A percentile compares a stretch with the other conserved stretches of the same genome.
Conservation (phyloP, 1,140 invertebrate species). For the Octopus bimaculoides region DNA sequence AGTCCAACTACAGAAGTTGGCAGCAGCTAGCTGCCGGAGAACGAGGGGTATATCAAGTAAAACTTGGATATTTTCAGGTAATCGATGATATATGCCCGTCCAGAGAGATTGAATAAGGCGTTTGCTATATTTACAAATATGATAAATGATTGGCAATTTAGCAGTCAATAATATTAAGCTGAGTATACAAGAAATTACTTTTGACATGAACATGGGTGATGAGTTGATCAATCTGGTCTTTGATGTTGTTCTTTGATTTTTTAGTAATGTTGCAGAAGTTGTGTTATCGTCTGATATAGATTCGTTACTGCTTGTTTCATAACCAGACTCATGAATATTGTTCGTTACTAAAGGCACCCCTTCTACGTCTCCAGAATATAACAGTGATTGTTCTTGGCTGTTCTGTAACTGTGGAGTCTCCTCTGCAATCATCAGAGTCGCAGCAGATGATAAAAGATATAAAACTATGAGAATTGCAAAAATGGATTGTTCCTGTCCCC, state of each 20-base stretch:
- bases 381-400: neutral
- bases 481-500: constrained; percentile 49
- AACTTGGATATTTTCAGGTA: constrained; percentile 41
- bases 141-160: neutral
- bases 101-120: neutral
- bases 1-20: constrained; percentile 56
- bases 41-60: constrained; percentile 52
- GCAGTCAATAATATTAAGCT: neutral
- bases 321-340: constrained; percentile 37
- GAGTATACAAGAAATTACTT: neutral
- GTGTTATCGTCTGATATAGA: constrained; percentile 11
- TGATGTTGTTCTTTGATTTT: neutral
- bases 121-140: constrained; percentile 5
- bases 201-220: neutral
- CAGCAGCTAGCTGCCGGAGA: constrained; percentile 49
- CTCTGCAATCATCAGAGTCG: constrained; percentile 45
- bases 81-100: constrained; percentile 10
- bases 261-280: neutral
- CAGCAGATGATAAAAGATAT: constrained; percentile 42
- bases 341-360: constrained; percentile 16
- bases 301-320: constrained; percentile 32
- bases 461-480: constrained; percentile 51
- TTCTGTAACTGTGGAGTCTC: constrained; percentile 33
- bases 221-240: neutral
- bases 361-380: constrained; percentile 7